Evolutionary conservation across 2,888 invertebrate genomes (phyloP).

Genomic region (Epinotia brunnichana): DNA sequence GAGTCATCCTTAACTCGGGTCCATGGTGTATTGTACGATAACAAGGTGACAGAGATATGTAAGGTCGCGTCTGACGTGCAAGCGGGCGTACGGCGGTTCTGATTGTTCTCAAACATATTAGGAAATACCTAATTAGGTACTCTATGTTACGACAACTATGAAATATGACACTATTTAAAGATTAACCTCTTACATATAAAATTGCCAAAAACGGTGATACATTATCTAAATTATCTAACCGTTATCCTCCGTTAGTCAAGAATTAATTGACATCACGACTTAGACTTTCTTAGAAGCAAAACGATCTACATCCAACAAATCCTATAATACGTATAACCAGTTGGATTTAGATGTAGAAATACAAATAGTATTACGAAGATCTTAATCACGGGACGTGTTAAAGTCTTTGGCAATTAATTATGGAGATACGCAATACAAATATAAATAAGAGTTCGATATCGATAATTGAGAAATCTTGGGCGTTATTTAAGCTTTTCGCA

Average conservation of each 20-base stretch:
- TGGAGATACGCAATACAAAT: not conserved
- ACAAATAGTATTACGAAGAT: not conserved
- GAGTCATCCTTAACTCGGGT: no score
- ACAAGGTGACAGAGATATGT: no score
- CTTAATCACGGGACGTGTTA: not conserved
- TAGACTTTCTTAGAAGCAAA: not conserved
- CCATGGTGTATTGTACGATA: no score
- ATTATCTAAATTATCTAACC: not conserved
- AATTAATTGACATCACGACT: constrained; percentile 9
- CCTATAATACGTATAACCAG: not conserved
- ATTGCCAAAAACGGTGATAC: not conserved
- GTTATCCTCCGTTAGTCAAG: not conserved
- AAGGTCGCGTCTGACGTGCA: no score
- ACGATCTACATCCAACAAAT: not conserved
- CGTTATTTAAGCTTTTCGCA: not conserved
- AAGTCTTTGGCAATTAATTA: not conserved
- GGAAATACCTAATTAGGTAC: no score
- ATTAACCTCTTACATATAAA: not conserved
- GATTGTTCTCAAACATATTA: no score
- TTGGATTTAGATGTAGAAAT: not conserved
- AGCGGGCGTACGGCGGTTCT: no score
- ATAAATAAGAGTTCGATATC: not conserved
- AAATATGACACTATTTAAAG: not conserved
- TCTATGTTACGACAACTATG: not conserved
- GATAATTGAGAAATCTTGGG: not conserved